These are phyloP conservation scores for Orthonevra nobilis DNA, from an alignment of 2,888 invertebrate genomes.

Conservation along the genomic window DNA sequence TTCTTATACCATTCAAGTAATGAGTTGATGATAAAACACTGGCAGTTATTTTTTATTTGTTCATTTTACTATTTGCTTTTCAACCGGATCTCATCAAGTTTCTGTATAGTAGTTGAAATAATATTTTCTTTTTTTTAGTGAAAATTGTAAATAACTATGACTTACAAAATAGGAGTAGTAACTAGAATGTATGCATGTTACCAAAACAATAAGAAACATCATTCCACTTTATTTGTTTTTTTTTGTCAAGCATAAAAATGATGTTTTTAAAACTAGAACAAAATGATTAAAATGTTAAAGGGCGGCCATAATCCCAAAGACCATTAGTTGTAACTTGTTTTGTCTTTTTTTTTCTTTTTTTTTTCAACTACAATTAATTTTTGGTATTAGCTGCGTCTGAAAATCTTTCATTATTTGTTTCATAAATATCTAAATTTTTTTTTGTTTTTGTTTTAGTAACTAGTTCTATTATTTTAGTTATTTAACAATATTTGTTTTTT, in stretches of 20 bases:
- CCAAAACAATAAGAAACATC: slow-evolving; percentile 52
- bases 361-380: slow-evolving; percentile 72
- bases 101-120: no score
- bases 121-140: slow-evolving; percentile 44
- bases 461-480: slow-evolving; percentile 60
- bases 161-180: slow-evolving; percentile 57
- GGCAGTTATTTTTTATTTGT: slow-evolving; percentile 66
- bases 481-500: slow-evolving; percentile 51
- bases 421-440: slow-evolving; percentile 59
- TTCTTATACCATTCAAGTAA: slow-evolving; percentile 40
- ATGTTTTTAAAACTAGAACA: slow-evolving; percentile 46
- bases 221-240: slow-evolving; percentile 38
- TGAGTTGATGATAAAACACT: slow-evolving; percentile 52
- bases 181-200: slow-evolving; percentile 48
- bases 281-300: slow-evolving; percentile 55
- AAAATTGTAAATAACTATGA: slow-evolving; percentile 46
- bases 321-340: slow-evolving; percentile 29
- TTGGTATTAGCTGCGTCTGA: slow-evolving; percentile 73
- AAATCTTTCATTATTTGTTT: slow-evolving; percentile 53
- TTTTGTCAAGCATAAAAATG: slow-evolving; percentile 48
- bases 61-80: no score
- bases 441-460: slow-evolving; percentile 30
- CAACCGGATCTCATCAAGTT: no score
- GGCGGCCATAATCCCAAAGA: slow-evolving; percentile 55
- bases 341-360: slow-evolving; percentile 36